Conservation (phyloP, 2,113 vertebrate species). For the Seriola aureovittata region DNA sequence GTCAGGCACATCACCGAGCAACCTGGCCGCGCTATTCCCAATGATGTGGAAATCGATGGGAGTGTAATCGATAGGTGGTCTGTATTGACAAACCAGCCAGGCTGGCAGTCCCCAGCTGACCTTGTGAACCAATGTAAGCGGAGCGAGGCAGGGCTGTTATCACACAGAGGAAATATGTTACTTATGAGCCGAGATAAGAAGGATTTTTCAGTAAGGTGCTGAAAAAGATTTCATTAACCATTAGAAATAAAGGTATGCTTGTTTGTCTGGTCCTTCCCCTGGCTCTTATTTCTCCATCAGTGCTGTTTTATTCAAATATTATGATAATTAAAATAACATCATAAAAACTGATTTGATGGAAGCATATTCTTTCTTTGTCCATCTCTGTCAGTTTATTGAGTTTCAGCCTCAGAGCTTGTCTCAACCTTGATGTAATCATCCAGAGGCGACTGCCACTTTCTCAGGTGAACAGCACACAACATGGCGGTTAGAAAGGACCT, state of each 20-base stretch:
- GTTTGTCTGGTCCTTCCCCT: background rate
- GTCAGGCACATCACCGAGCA: conserved; percentile 66
- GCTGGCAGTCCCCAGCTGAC: conserved; percentile 46
- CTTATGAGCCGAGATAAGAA: background rate
- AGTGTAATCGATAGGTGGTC: conserved; percentile 71
- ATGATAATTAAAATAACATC: background rate
- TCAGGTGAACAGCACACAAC: background rate
- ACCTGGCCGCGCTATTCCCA: conserved; percentile 56
- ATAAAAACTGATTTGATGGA: background rate
- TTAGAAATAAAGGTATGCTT: background rate
- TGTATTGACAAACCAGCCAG: conserved; percentile 58
- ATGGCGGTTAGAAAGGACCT: background rate
- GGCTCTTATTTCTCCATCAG: too few relatives aligned
- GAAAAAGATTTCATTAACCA: background rate
- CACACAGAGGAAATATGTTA: background rate
- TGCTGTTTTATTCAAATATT: background rate
- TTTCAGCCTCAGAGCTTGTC: background rate
- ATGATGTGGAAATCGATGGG: conserved; percentile 67
- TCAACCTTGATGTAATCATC: background rate
- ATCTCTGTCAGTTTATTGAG: background rate
- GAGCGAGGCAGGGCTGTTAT: background rate
- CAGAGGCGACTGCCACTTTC: background rate
- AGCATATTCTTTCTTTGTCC: background rate
- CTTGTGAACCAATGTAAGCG: conserved; percentile 11
- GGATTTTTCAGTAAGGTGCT: background rate